These are phyloP conservation scores for Eugnorisma glareosa DNA, from an alignment of 2,888 invertebrate species.

Conservation along the genomic window DNA sequence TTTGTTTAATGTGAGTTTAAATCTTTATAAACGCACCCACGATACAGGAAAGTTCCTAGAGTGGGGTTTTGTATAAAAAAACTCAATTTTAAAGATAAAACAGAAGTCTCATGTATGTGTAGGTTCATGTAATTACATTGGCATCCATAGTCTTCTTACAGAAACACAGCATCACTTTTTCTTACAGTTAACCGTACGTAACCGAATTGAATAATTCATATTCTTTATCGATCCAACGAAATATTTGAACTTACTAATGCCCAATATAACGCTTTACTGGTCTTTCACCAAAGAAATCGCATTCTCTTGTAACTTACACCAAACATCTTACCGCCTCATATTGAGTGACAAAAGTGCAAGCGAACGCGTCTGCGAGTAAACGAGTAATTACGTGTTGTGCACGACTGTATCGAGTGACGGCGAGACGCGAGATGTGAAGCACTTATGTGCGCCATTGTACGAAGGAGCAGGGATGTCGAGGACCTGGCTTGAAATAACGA, in stretches of 20 bases:
- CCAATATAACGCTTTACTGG: background rate
- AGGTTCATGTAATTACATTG: too few species aligned
- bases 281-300: background rate
- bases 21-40: background rate
- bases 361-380: slow-evolving; percentile 62
- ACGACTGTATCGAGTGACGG: slow-evolving; percentile 59
- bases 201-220: background rate
- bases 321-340: slow-evolving; percentile 42
- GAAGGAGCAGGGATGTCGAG: background rate
- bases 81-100: background rate
- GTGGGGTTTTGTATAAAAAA: too few species aligned
- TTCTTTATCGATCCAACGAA: background rate
- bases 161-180: background rate
- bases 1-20: background rate
- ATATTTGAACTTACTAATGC: background rate
- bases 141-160: background rate
- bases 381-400: slow-evolving; percentile 55
- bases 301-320: slow-evolving; percentile 7
- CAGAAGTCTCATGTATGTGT: background rate
- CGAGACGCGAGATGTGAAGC: slow-evolving; percentile 55
- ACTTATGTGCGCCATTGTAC: slow-evolving; percentile 50
- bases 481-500: slow-evolving; percentile 9
- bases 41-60: too few species aligned
- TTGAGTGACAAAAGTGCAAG: slow-evolving; percentile 62
- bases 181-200: background rate